Conservation (phyloP, 1,140 invertebrate genomes). For the Chelonus insularis region DNA sequence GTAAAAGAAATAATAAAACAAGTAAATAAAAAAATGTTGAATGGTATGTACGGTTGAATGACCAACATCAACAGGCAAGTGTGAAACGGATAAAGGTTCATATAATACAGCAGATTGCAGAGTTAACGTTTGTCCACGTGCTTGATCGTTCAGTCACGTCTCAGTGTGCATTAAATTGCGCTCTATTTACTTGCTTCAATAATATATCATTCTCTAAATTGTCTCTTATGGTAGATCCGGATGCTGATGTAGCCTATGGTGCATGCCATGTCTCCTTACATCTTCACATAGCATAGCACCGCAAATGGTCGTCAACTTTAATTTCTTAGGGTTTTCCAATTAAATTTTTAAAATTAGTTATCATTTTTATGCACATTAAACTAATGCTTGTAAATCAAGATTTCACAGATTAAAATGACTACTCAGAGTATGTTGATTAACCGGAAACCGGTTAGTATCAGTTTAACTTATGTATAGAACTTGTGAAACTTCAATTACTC, state of each 20-base stretch:
- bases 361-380: no score
- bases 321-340: no score
- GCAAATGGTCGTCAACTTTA: no score
- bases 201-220: not conserved
- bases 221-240: not conserved
- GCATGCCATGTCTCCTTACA: no score
- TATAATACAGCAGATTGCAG: not conserved
- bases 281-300: no score
- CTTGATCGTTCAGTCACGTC: constrained; percentile 2
- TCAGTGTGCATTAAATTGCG: not conserved
- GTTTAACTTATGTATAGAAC: not conserved
- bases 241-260: no score
- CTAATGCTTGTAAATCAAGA: constrained; percentile 13
- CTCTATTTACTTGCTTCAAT: constrained; percentile 3
- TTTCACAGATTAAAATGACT: constrained; percentile 2
- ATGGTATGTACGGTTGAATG: no score
- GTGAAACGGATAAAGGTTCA: not conserved
- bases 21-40: no score
- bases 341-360: no score
- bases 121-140: not conserved
- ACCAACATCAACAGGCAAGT: not conserved
- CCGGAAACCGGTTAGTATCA: constrained; percentile 5
- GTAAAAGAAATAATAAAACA: no score
- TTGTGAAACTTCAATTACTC: constrained; percentile 16
- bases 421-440: not conserved